Percentiles rank a stretch among this genome's conserved stretches.
phyloP scores from a whole-genome alignment of 2,113 vertebrate species.

The Spea bombifrons region DNA sequence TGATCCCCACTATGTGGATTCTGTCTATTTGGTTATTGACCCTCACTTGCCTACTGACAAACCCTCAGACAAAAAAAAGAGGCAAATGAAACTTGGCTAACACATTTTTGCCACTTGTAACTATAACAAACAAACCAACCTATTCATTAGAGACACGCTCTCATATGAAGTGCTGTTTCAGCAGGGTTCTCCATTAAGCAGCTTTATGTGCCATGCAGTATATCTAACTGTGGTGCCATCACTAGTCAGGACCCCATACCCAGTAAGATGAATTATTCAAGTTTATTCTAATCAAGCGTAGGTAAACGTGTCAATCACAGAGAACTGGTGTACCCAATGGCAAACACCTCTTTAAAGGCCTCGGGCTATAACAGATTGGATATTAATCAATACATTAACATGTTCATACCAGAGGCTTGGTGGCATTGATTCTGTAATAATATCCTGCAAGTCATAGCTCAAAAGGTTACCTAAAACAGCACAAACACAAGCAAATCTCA shows the following conservation, averaged over 20 bases:
- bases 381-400: background rate
- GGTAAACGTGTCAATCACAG: conserved; percentile 22
- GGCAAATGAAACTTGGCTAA: background rate
- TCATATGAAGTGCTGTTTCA: background rate
- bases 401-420: too few species aligned
- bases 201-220: background rate
- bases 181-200: background rate
- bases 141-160: background rate
- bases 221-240: background rate
- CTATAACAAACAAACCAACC: background rate
- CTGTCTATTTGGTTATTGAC: too few species aligned
- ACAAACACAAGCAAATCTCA: too few species aligned
- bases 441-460: too few species aligned
- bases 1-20: too few species aligned
- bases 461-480: too few species aligned
- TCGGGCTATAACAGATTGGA: conserved; percentile 19
- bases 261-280: conserved; percentile 31
- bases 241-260: background rate
- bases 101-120: background rate
- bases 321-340: conserved; percentile 21
- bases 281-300: conserved; percentile 33
- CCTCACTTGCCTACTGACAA: too few species aligned
- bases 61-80: background rate
- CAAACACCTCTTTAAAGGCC: conserved; percentile 39
- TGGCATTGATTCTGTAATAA: too few species aligned